phyloP scores from a whole-genome alignment of 2,888 invertebrate genomes.

The Unio pictorum region DNA sequence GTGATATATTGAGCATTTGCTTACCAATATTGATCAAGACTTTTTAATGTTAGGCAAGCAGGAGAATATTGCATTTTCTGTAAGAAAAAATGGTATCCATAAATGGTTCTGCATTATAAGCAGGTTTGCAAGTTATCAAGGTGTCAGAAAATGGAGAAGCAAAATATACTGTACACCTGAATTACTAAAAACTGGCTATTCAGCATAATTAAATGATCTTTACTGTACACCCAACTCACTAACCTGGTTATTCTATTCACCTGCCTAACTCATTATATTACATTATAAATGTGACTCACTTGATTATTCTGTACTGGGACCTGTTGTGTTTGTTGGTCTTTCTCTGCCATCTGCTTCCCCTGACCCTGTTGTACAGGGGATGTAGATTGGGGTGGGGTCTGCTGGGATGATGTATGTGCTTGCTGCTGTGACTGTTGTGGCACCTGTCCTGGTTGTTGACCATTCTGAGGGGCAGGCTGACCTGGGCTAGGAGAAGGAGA shows the following conservation, averaged over 20 bases:
- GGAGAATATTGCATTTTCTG: too few species aligned
- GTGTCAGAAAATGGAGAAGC: too few species aligned
- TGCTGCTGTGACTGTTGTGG: conserved; percentile 46
- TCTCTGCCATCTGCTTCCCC: not conserved
- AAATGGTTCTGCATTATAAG: too few species aligned
- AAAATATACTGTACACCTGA: not conserved
- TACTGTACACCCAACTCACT: not conserved
- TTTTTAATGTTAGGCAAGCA: too few species aligned
- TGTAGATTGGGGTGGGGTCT: conserved; percentile 31
- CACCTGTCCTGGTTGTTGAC: conserved; percentile 59
- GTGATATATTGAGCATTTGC: too few species aligned
- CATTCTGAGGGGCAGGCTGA: conserved; percentile 34
- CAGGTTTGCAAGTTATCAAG: too few species aligned
- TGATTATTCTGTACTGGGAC: conserved; percentile 56
- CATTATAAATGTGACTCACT: conserved; percentile 15
- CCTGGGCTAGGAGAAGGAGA: conserved; percentile 29
- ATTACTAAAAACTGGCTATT: not conserved
- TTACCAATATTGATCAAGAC: too few species aligned
- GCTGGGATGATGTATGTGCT: conserved; percentile 32
- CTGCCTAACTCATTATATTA: not conserved
- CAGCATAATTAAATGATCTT: not conserved
- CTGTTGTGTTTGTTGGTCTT: conserved; percentile 11
- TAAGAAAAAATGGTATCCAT: too few species aligned
- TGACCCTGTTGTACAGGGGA: conserved; percentile 29
- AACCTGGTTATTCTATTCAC: not conserved